These are phyloP conservation scores for Serripes groenlandicus DNA, from an alignment of 2,888 invertebrate genomes.

Conservation along the genomic window DNA sequence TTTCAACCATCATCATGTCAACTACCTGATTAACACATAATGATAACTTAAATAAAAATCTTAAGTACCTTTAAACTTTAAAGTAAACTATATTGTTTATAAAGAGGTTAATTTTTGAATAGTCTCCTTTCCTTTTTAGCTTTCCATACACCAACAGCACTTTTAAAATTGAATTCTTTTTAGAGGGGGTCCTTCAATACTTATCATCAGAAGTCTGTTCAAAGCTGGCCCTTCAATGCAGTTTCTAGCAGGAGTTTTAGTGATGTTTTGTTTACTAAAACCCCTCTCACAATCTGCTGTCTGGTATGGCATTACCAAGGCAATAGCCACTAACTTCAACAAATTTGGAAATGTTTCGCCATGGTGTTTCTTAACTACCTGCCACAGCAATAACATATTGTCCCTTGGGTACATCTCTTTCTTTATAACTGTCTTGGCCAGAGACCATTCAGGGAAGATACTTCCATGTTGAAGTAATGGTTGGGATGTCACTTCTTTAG, in stretches of 20 bases:
- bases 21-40: no score
- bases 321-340: slow-evolving; percentile 35
- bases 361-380: slow-evolving; percentile 32
- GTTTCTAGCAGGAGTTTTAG: slow-evolving; percentile 31
- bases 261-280: slow-evolving; percentile 40
- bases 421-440: slow-evolving; percentile 12
- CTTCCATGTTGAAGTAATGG: background rate
- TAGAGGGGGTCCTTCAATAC: slow-evolving; percentile 31
- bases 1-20: no score
- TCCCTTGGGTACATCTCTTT: slow-evolving; percentile 39
- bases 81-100: no score
- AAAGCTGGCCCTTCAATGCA: slow-evolving; percentile 8
- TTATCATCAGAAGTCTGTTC: slow-evolving; percentile 32
- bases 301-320: slow-evolving; percentile 35
- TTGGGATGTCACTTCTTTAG: background rate
- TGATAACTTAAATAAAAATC: no score
- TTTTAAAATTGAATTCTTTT: slow-evolving; percentile 10
- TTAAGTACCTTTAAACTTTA: no score
- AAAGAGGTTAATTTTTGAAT: slow-evolving; percentile 10
- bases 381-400: slow-evolving; percentile 22
- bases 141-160: slow-evolving; percentile 25
- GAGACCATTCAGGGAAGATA: background rate
- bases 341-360: slow-evolving; percentile 39
- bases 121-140: slow-evolving; percentile 41
- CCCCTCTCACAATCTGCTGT: slow-evolving; percentile 54